Evolutionary conservation across 2,888 invertebrate species (phyloP), one percentile per base, ranked within the genome.

Genomic region (Pteria penguin): DNA sequence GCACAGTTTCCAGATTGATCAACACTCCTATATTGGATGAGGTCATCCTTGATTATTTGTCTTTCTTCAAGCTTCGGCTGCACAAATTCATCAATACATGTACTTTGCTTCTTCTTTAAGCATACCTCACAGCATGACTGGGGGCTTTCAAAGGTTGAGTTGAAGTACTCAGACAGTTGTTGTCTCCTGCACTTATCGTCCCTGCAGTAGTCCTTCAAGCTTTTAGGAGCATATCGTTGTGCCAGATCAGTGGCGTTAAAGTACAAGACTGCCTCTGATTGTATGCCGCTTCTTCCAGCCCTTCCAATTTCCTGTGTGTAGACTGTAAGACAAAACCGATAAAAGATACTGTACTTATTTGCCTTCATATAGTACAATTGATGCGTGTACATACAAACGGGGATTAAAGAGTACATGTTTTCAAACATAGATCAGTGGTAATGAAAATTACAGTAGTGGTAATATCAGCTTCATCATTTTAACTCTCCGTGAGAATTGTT

Each of bases 261-360:
- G 63, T 24, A 63, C 24, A 63, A 14, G 22, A 36, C 22, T 24
- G 33, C 63, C 14, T 33, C 24, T 24, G 33, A 26, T 24, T 63
- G 33, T 4, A 24, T 14, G 5, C 36, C 63, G 26, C 33, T 63
- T 63, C 33, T 63, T 26, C 63, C 36, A 22, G 63, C 63, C 24
- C 63, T 63, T 14, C 63, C 63, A 5, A 63, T 33, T 24, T 63
- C 32, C 22, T 63, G 63, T 24, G 36, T 36, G 24, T 63, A 63
- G n/a, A 36, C 63, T 63, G 61, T 31, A 61, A 63, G 36, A 36
- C 26, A 36, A 33, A 63, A 63, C 18, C 45, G 18, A 14, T 14
- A 45, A 45, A 14, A 45, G 8, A 14, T 18, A 8, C 18, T 45
- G 45, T 45, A 45, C 18, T 45, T 18, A 45, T 18, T 45, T 45